Conservation (phyloP, 1,140 invertebrate genomes). For the Adoxophyes honmai region DNA sequence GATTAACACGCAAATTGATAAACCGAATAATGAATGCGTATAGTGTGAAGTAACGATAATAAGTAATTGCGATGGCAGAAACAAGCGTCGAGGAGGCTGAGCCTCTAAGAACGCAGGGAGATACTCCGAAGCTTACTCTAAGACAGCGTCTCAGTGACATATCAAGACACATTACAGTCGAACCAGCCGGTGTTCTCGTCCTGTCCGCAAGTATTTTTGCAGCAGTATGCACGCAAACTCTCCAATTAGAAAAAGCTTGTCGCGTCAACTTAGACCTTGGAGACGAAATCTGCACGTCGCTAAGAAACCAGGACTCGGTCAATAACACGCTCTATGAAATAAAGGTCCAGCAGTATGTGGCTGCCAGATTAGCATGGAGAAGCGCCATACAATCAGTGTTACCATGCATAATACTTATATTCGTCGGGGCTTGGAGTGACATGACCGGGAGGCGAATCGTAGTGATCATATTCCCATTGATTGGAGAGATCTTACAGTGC, state of each 20-base stretch:
- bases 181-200: conserved; percentile 52
- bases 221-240: conserved; percentile 52
- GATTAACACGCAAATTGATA: neutral
- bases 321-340: conserved; percentile 52
- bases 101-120: conserved; percentile 13
- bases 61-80: neutral
- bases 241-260: conserved; percentile 62
- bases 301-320: conserved; percentile 41
- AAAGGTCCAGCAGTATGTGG: conserved; percentile 46
- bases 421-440: conserved; percentile 79
- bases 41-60: neutral
- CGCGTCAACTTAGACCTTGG: conserved; percentile 59
- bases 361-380: conserved; percentile 42
- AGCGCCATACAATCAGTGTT: conserved; percentile 52
- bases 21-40: neutral
- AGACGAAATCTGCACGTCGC: conserved; percentile 52
- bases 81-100: neutral
- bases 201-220: conserved; percentile 34
- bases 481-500: conserved; percentile 63
- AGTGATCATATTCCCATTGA: conserved; percentile 65
- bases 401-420: conserved; percentile 80
- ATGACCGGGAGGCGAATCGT: conserved; percentile 78
- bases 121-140: conserved; percentile 25
- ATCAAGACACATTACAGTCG: conserved; percentile 51
- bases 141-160: conserved; percentile 29